Evolutionary conservation across 2,113 vertebrate species (phyloP).

Genomic region (Ramphastos sulfuratus): DNA sequence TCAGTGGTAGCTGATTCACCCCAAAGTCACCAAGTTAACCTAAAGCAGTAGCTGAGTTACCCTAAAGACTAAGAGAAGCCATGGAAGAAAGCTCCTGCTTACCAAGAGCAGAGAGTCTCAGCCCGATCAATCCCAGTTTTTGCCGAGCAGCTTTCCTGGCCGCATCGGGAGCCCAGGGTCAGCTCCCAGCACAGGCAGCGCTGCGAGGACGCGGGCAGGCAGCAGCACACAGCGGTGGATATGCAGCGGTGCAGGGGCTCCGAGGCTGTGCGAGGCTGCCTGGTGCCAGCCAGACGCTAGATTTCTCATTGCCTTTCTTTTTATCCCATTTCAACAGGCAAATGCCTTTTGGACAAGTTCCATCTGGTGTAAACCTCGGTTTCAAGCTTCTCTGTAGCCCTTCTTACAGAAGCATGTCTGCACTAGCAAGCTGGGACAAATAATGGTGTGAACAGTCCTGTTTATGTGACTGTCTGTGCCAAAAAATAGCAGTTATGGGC

Average conservation of each 20-base stretch:
- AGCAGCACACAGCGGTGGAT: neutral
- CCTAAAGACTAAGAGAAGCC: neutral
- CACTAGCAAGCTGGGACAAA: neutral
- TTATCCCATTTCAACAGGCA: neutral
- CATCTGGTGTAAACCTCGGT: neutral
- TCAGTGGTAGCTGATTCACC: neutral
- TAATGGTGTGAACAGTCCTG: neutral
- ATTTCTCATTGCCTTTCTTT: neutral
- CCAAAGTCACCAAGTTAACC: no score
- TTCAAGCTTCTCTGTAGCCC: neutral
- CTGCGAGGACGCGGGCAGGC: neutral
- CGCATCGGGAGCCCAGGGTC: neutral
- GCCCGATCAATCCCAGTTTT: neutral
- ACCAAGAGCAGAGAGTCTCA: neutral
- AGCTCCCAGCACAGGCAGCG: rapidly evolving
- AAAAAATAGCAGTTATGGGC: neutral
- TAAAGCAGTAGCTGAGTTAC: neutral
- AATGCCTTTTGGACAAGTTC: neutral
- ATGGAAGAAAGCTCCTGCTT: neutral
- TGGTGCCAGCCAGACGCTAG: neutral
- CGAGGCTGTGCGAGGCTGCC: rapidly evolving
- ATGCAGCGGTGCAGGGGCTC: neutral
- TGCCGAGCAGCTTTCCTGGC: neutral
- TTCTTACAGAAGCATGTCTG: neutral
- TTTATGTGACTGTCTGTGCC: neutral